These are phyloP conservation scores for Eutolmus rufibarbis DNA, from an alignment of 2,888 invertebrate species.

Conservation along the genomic window DNA sequence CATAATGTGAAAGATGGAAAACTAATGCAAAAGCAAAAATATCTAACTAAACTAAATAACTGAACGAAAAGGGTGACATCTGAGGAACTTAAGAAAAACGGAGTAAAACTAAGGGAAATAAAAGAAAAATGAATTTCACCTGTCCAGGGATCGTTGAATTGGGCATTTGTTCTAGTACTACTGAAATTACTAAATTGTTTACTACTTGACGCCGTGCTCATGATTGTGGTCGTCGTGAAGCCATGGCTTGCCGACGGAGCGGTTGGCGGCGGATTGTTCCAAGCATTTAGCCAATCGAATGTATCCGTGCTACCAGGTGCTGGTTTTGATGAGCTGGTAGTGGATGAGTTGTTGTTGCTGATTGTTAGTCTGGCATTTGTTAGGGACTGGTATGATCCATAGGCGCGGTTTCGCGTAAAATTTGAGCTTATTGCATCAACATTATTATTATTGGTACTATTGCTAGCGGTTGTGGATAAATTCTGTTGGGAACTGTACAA, in stretches of 20 bases:
- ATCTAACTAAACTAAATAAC: background rate
- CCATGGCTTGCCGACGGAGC: slow-evolving; percentile 40
- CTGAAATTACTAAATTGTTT: slow-evolving; percentile 9
- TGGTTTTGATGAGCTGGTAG: slow-evolving; percentile 30
- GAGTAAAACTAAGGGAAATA: slow-evolving; percentile 52
- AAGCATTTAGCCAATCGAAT: slow-evolving; percentile 50
- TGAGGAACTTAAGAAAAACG: slow-evolving; percentile 43
- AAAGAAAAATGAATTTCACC: slow-evolving; percentile 58
- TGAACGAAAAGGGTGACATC: background rate
- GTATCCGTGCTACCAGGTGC: slow-evolving; percentile 30
- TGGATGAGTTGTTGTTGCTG: slow-evolving; percentile 44
- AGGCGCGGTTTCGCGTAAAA: slow-evolving; percentile 49
- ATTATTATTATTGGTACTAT: slow-evolving; percentile 43
- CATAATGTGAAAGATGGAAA: background rate
- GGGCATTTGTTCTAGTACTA: slow-evolving; percentile 39
- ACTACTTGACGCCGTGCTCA: background rate
- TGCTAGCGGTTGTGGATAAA: slow-evolving; percentile 47
- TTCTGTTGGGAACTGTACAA: slow-evolving; percentile 51
- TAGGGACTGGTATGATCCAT: slow-evolving; percentile 50
- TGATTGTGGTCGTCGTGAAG: background rate
- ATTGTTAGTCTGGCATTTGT: slow-evolving; percentile 48
- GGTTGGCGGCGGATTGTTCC: slow-evolving; percentile 49
- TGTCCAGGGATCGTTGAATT: slow-evolving; percentile 51
- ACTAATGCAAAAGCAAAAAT: background rate
- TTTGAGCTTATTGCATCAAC: slow-evolving; percentile 41